Evolutionary conservation across 2,113 vertebrate genomes (phyloP).

Genomic region (Thalassarche chlororhynchos): DNA sequence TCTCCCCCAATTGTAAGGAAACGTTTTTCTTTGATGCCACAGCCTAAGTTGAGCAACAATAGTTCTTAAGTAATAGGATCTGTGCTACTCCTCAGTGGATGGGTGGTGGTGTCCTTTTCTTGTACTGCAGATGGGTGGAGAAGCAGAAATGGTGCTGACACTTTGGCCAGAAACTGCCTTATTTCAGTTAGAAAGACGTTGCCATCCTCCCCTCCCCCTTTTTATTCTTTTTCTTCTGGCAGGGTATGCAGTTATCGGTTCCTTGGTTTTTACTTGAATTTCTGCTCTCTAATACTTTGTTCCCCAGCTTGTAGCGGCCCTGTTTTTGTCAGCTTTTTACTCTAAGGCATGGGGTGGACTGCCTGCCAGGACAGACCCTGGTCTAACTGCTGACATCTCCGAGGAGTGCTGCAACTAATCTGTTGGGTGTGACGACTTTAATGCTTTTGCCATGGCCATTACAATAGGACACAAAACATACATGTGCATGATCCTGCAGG

Average conservation of each 20-base stretch:
- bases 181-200: not conserved
- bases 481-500: not conserved
- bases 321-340: not conserved
- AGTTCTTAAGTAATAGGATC: conserved; percentile 26
- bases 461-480: not conserved
- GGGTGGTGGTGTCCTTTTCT: conserved; percentile 19
- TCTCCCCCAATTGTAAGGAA: not conserved
- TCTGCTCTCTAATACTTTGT: not conserved
- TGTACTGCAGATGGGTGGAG: conserved; percentile 17
- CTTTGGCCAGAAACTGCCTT: not conserved
- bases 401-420: not conserved
- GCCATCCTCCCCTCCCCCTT: not conserved
- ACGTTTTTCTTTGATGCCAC: not conserved
- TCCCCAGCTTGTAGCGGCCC: not conserved
- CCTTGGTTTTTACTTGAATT: not conserved
- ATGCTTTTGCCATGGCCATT: not conserved
- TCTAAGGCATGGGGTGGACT: not conserved
- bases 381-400: not conserved
- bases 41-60: conserved; percentile 42
- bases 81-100: conserved; percentile 28
- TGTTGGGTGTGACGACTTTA: not conserved
- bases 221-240: not conserved
- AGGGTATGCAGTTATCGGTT: not conserved
- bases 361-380: not conserved
- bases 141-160: not conserved